Conservation (phyloP, 2,888 invertebrate species). For the Odontocolon sp. region DNA sequence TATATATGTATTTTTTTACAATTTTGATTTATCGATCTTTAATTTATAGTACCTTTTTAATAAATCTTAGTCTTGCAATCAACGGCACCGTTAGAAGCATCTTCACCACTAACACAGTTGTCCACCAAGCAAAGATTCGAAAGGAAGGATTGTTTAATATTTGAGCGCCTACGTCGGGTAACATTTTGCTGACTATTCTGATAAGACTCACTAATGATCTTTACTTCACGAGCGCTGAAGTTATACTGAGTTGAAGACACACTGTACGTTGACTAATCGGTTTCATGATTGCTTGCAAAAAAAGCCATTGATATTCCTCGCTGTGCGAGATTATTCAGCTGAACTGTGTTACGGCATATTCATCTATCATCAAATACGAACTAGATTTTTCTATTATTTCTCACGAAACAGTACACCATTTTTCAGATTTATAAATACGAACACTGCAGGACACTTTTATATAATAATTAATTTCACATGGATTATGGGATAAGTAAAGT, state of each 20-base stretch:
- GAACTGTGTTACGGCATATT: background rate
- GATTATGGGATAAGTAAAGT: background rate
- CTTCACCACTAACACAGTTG: conserved; percentile 61
- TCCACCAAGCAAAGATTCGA: conserved; percentile 65
- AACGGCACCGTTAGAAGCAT: conserved; percentile 59
- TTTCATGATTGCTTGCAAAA: background rate
- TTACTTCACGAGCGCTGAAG: background rate
- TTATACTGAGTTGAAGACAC: conserved; percentile 10
- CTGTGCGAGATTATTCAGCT: background rate
- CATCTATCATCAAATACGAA: background rate
- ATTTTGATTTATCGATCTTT: background rate
- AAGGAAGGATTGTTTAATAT: conserved; percentile 52
- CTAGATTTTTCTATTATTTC: too few relatives aligned
- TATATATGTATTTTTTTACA: too few relatives aligned
- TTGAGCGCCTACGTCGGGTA: background rate
- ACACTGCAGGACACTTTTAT: too few relatives aligned
- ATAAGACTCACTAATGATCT: conserved; percentile 3
- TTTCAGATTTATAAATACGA: too few relatives aligned
- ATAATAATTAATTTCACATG: background rate
- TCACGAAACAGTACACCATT: too few relatives aligned
- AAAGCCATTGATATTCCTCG: background rate
- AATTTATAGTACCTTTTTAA: conserved; percentile 59
- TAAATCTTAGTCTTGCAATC: conserved; percentile 60
- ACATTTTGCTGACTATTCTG: conserved; percentile 5
- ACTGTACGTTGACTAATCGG: background rate